Base-by-base conservation (phyloP, 2,113 vertebrate genomes). In the Onychostoma macrolepis region DNA sequence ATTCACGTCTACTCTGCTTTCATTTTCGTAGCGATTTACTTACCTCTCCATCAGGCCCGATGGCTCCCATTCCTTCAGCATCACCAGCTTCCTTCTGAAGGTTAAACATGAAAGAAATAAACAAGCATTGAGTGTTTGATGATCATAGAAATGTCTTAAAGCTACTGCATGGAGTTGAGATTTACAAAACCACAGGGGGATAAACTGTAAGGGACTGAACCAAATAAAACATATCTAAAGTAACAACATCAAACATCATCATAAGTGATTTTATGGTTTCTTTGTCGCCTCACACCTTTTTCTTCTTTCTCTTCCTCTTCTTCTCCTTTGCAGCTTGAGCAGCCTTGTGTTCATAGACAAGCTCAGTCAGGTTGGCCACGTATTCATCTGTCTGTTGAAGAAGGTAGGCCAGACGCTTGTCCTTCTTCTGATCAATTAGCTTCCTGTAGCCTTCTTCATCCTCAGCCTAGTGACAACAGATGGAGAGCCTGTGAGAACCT, bases 381-480 rank as follows among this genome's bases (percentile, higher is more conserved):
- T 99, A 99, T 67, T 99, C 98, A 53, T 99, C 98, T 0, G 98
- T 99, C 93, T 99, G 98, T 93, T 99, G 98, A 80, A 99, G 93
- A 19, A 99, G 85, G 92, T 99, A 99, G 1, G 98, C 98, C 92
- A 99, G 92, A 19, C 98, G 97, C 82, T 99, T 96, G 87, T 99
- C 98, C 77, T 99, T 99, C 95, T 99, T 99, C 74, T 99, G 98
- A 92, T 99, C 98, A 10, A 99, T 99, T 1, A 99, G 94, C 77
- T 99, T 99, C 80, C 98, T 93, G 86, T 99, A 99, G 17, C 98
- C 98, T 89, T 99, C 98, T 92, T 99, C 98, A 91, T 99, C 98
- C 93, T 99, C 98, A 41, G 97, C 98, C 98, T 99, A 77, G 17
- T 13, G 21, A 26, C 61, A 76, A 84, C 26, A 83, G 1, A 86